Conservation (phyloP, 2,888 invertebrate species). For the Drosophila mimica region DNA sequence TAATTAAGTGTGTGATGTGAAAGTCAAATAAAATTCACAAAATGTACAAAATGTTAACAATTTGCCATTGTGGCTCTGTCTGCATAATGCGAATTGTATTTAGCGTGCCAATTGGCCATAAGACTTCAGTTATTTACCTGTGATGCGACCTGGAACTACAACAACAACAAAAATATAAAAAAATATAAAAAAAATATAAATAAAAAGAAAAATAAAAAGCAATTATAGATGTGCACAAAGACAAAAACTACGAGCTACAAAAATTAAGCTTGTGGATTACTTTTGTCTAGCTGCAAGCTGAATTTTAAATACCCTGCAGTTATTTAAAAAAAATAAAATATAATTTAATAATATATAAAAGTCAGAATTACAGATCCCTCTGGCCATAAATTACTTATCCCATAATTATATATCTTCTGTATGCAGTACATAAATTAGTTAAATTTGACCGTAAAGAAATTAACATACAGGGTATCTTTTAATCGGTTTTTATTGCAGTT, state of each 20-base stretch:
- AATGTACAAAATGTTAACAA: conserved; percentile 50
- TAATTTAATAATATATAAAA: not conserved
- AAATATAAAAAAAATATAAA: too few species aligned
- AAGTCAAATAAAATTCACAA: conserved; percentile 55
- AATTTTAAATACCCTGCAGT: not conserved
- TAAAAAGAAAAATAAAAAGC: not conserved
- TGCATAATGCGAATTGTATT: conserved; percentile 13
- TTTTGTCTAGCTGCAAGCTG: not conserved
- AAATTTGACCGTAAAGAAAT: not conserved
- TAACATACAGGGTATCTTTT: not conserved
- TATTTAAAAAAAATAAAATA: accelerated
- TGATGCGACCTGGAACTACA: conserved; percentile 37
- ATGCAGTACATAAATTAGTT: too few species aligned
- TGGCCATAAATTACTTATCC: not conserved
- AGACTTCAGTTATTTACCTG: conserved; percentile 23
- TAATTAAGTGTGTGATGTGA: conserved; percentile 55
- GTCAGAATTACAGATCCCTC: not conserved
- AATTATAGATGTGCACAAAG: conserved; percentile 18
- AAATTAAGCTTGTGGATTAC: not conserved
- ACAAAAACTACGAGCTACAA: conserved; percentile 1
- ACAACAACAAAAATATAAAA: not conserved
- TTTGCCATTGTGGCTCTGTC: conserved; percentile 30
- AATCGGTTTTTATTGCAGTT: too few species aligned
- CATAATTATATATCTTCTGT: not conserved
- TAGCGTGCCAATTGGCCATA: conserved; percentile 60